Evolutionary conservation across 1,140 invertebrate species (phyloP).

Genomic region (Calosoma granatense): DNA sequence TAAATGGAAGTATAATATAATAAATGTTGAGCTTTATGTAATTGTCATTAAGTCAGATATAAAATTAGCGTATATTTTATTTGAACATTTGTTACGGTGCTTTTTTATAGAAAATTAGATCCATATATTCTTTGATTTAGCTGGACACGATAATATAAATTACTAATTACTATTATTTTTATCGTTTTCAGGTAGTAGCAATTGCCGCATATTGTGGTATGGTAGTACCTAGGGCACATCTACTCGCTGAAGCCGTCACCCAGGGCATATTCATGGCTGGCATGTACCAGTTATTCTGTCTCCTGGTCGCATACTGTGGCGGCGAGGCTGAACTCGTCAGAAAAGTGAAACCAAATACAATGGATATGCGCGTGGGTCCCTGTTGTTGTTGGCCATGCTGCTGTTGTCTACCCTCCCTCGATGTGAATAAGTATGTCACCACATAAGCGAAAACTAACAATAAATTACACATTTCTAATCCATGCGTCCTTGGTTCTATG

Average conservation of each 20-base stretch:
- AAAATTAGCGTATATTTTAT: no score
- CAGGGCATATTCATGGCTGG: conserved; percentile 50
- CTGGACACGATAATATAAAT: no score
- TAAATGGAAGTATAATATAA: no score
- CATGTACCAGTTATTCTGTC: conserved; percentile 49
- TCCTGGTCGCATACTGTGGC: conserved; percentile 48
- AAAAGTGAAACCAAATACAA: conserved; percentile 35
- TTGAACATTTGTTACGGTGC: no score
- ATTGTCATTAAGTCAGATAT: no score
- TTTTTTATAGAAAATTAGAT: no score
- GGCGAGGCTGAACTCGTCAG: conserved; percentile 44
- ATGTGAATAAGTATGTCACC: conserved; percentile 41
- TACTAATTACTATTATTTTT: neutral
- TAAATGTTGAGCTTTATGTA: no score
- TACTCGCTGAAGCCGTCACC: conserved; percentile 49
- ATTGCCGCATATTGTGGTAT: conserved; percentile 42
- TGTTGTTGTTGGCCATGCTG: conserved; percentile 56
- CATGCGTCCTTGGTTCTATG: no score
- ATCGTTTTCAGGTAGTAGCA: conserved; percentile 41
- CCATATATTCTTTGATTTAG: no score
- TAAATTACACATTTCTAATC: no score
- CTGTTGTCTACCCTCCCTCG: conserved; percentile 39
- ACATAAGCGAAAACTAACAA: no score
- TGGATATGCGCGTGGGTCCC: conserved; percentile 44
- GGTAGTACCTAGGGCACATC: conserved; percentile 45